Base-by-base conservation (phyloP, 1,140 invertebrate species). In the Teleogryllus occipitalis region DNA sequence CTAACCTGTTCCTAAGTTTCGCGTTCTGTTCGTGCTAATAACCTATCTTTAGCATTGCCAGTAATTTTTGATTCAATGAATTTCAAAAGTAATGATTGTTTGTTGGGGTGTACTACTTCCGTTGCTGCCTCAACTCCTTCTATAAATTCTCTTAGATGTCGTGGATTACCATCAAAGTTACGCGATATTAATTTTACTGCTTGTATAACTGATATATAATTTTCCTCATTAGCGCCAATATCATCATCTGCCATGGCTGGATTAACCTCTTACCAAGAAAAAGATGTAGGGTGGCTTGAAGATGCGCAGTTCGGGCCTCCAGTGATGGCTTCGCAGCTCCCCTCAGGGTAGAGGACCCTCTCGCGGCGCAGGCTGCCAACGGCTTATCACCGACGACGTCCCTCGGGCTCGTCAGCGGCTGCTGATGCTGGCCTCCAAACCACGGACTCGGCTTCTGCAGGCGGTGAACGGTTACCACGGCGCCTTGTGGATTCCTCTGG, bases 31-130 rank as follows among this genome's bases (percentile, higher is more conserved):
- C 75, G 2, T 14, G 46, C 75, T 75, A 47, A 47, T 27, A 75
- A 39, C n/a, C 46, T 75, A n/a, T 27, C 75, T 21, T 75, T 75
- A 14, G 46, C 75, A 75, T 75, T n/a, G 10, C 75, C 75, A 39
- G 46, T 75, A 14, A 75, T 75, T 47, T 75, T 75, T 14, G 75
- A 75, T 75, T 75, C 22, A 6, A 75, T 47, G 46, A 75, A 75
- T 14, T 75, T 75, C 75, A 1, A 47, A 39, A 75, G 46, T 6
- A 75, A 27, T 14, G 22, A 75, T 10, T 7, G 75, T 75, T 75
- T 27, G 7, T n/a, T 47, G 10, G 75, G 74, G 8, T 75, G 22
- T 14, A 75, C 7, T 10, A 75, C 22, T 47, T 75, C 10, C 14
- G n/a, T 39, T 75, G 75, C n/a, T 10, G 75, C n/a, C 22, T 75